Conservation (phyloP, 2,113 vertebrate genomes). For the Trogon surrucura region DNA sequence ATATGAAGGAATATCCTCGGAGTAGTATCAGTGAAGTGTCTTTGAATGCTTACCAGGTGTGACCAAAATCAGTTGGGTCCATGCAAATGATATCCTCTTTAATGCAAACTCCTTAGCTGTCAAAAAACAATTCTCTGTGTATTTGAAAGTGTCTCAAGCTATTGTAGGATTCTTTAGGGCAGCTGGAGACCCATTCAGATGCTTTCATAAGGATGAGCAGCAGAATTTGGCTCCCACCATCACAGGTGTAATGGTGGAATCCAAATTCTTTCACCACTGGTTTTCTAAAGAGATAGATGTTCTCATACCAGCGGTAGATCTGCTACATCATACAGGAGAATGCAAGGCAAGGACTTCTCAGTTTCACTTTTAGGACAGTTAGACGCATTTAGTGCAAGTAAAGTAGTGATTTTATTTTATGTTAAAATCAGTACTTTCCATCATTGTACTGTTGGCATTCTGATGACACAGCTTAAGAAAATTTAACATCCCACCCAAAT, state of each 20-base stretch:
- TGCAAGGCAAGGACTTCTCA: not conserved
- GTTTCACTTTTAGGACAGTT: not conserved
- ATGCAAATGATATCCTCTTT: not conserved
- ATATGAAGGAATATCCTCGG: not conserved
- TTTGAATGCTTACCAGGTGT: not conserved
- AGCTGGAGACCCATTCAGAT: not conserved
- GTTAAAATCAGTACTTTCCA: not conserved
- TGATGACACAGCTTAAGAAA: not conserved
- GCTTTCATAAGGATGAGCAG: not conserved
- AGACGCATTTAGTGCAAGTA: not conserved
- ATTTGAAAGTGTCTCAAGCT: not conserved
- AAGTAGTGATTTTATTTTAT: not conserved
- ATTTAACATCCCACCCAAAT: not conserved
- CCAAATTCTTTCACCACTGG: not conserved
- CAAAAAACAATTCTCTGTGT: not conserved
- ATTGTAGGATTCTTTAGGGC: not conserved
- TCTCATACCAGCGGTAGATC: not conserved
- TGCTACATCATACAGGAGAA: not conserved
- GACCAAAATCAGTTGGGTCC: not conserved
- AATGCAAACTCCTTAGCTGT: not conserved
- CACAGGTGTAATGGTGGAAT: not conserved
- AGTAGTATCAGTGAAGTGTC: not conserved
- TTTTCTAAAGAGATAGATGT: not conserved
- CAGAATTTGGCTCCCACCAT: too few species aligned
- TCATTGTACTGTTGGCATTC: not conserved